These are phyloP conservation scores for Atta colombica DNA, from an alignment of 1,140 invertebrate species.

Conservation along the genomic window DNA sequence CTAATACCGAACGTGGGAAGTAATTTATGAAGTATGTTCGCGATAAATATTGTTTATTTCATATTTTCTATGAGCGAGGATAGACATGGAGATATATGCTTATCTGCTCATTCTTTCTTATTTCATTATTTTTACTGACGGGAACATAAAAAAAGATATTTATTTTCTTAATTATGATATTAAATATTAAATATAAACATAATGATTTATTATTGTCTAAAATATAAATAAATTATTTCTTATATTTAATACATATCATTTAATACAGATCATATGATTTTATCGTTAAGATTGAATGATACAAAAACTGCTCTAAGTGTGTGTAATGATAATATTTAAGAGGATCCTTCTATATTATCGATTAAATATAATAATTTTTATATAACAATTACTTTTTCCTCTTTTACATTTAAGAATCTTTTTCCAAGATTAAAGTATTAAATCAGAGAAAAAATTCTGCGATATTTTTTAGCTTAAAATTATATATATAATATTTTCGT, in stretches of 20 bases:
- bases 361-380: too few relatives aligned
- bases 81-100: slow-evolving; percentile 3
- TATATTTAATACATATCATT: background rate
- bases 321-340: too few relatives aligned
- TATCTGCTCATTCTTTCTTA: background rate
- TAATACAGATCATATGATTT: background rate
- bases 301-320: background rate
- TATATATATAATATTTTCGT: too few relatives aligned
- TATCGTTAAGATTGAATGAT: slow-evolving; percentile 2
- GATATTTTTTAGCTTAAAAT: too few relatives aligned
- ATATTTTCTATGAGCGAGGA: slow-evolving; percentile 17
- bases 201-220: background rate
- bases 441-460: too few relatives aligned
- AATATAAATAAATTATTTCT: slow-evolving; percentile 2
- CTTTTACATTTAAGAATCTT: too few relatives aligned
- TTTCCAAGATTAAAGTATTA: too few relatives aligned
- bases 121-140: background rate
- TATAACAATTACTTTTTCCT: too few relatives aligned
- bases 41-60: slow-evolving; percentile 60
- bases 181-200: background rate
- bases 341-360: too few relatives aligned
- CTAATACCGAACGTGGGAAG: slow-evolving; percentile 28
- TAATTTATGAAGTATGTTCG: background rate
- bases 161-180: background rate
- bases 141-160: background rate